These are phyloP conservation scores for Spheniscus humboldti DNA, from an alignment of 2,797 vertebrate genomes.

Conservation along the genomic window DNA sequence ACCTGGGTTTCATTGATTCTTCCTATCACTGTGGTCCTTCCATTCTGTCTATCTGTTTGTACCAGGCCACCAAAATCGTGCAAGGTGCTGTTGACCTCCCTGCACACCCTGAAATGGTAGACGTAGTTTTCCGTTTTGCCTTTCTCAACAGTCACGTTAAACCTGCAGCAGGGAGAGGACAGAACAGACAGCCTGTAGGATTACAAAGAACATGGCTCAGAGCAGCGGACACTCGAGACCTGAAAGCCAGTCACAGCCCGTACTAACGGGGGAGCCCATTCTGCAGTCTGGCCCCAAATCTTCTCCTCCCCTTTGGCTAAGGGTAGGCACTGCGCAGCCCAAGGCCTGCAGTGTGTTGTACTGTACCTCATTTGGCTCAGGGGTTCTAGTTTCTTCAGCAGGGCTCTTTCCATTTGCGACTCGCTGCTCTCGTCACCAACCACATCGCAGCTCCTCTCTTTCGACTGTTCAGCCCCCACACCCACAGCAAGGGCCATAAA, in stretches of 20 bases:
- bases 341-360: not conserved
- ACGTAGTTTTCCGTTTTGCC: slow-evolving; percentile 69
- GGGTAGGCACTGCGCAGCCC: not conserved
- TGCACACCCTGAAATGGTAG: slow-evolving; percentile 88
- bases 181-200: not conserved
- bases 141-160: slow-evolving; percentile 1
- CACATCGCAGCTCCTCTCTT: slow-evolving; percentile 72
- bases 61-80: slow-evolving; percentile 79
- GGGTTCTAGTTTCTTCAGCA: slow-evolving; percentile 71
- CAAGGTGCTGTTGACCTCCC: slow-evolving; percentile 72
- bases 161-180: slow-evolving; percentile 10
- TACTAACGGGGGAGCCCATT: not conserved
- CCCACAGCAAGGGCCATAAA: slow-evolving; percentile 33
- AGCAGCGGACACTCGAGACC: not conserved
- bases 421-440: slow-evolving; percentile 68
- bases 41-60: slow-evolving; percentile 65
- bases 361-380: slow-evolving; percentile 69
- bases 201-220: not conserved
- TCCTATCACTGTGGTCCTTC: slow-evolving; percentile 75
- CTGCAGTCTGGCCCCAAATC: not conserved
- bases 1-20: slow-evolving; percentile 79
- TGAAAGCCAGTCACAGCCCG: not conserved
- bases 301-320: not conserved
- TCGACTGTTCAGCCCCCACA: not conserved
- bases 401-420: slow-evolving; percentile 66